phyloP scores from a whole-genome alignment of 2,888 invertebrate genomes.

The Hipparchia semele region DNA sequence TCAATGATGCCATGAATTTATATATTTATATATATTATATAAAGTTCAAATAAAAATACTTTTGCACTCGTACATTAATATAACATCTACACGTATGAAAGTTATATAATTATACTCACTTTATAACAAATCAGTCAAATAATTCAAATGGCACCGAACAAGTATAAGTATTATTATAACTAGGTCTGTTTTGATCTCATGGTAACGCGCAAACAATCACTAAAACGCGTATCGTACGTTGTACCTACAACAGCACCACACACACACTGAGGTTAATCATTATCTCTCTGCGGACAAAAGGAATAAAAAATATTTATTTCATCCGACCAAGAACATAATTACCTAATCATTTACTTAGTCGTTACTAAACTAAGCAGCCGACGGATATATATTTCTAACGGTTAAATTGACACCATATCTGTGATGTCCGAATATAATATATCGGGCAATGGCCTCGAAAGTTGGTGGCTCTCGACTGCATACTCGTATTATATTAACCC shows the following conservation, averaged over 20 bases:
- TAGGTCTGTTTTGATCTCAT: constrained; percentile 31
- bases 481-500: constrained; percentile 16
- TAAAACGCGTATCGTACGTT: constrained; percentile 55
- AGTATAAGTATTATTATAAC: constrained; percentile 16
- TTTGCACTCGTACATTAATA: too few relatives aligned
- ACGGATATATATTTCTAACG: constrained; percentile 4
- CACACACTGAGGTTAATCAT: constrained; percentile 43
- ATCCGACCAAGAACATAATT: constrained; percentile 32
- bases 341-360: constrained; percentile 36
- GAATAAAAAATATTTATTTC: constrained; percentile 31
- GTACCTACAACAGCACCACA: constrained; percentile 43
- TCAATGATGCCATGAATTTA: constrained; percentile 17
- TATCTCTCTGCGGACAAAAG: constrained; percentile 40
- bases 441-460: constrained; percentile 24
- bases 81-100: background rate
- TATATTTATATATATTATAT: background rate
- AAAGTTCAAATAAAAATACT: background rate
- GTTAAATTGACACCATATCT: constrained; percentile 10
- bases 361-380: constrained; percentile 24
- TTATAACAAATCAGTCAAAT: constrained; percentile 10
- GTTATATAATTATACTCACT: constrained; percentile 6
- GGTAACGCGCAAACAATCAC: constrained; percentile 59
- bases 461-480: constrained; percentile 21
- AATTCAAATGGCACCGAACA: constrained; percentile 16
- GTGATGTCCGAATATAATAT: constrained; percentile 10